A percentile compares a stretch with the other conserved stretches of the same genome.
phyloP scores from a whole-genome alignment of 2,888 invertebrate genomes.

The Tachystola acroxantha region DNA sequence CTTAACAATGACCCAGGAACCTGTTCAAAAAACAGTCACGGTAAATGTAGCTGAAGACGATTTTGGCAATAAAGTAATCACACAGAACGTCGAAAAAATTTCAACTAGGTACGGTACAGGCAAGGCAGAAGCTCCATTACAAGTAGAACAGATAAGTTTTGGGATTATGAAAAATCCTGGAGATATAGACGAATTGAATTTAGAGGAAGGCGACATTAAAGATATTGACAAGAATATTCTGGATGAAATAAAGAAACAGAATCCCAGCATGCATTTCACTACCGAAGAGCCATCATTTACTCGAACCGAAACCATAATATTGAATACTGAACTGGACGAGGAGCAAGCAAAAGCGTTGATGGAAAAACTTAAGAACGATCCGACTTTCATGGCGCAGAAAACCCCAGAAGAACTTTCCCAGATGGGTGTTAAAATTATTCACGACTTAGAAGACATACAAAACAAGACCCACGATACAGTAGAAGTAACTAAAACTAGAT shows the following conservation, averaged over 20 bases:
- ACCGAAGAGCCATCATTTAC: conserved; percentile 66
- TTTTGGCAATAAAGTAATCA: conserved; percentile 69
- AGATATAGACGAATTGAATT: conserved; percentile 49
- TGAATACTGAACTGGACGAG: conserved; percentile 72
- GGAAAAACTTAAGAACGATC: conserved; percentile 67
- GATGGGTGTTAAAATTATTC: conserved; percentile 60
- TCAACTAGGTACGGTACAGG: conserved; percentile 61
- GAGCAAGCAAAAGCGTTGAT: conserved; percentile 64
- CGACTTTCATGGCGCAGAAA: conserved; percentile 67
- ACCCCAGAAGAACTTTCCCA: conserved; percentile 61
- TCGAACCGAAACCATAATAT: conserved; percentile 72
- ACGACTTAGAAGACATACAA: conserved; percentile 61
- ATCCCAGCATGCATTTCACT: conserved; percentile 68
- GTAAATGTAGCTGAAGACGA: conserved; percentile 72
- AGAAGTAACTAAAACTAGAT: conserved; percentile 63
- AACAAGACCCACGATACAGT: conserved; percentile 42
- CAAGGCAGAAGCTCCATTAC: conserved; percentile 62
- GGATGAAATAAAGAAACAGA: conserved; percentile 64
- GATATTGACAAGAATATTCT: conserved; percentile 61
- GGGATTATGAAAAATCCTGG: conserved; percentile 60
- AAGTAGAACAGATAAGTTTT: conserved; percentile 69
- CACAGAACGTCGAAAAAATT: conserved; percentile 66
- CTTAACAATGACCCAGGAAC: conserved; percentile 68
- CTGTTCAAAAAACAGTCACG: conserved; percentile 68
- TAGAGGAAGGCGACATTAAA: conserved; percentile 66